These are phyloP conservation scores for Phainopepla nitens DNA, from an alignment of 2,113 vertebrate genomes.

Conservation along the genomic window DNA sequence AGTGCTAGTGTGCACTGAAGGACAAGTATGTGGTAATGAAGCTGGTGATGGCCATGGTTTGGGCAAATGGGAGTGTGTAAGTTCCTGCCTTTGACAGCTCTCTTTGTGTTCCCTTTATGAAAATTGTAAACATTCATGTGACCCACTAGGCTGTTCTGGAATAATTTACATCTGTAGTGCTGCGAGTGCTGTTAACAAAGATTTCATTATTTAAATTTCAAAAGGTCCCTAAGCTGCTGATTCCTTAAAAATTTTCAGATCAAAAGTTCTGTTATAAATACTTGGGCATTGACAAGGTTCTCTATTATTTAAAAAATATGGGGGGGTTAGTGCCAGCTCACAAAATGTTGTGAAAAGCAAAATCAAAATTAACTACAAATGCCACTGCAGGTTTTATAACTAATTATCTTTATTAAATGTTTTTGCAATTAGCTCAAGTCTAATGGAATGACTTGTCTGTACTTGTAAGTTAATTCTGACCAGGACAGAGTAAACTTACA, in stretches of 20 bases:
- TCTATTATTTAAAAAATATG: neutral
- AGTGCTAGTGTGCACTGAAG: neutral
- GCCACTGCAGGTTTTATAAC: neutral
- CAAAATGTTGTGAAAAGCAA: neutral
- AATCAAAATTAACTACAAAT: neutral
- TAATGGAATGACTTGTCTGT: neutral
- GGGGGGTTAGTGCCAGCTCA: neutral
- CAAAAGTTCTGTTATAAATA: neutral
- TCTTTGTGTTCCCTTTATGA: neutral
- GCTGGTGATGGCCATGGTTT: fast-evolving
- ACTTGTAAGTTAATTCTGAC: neutral
- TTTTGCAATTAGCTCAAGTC: neutral
- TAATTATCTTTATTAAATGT: neutral
- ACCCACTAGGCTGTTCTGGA: neutral
- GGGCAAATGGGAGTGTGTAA: neutral
- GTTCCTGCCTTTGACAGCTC: neutral
- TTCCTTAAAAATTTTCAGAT: neutral
- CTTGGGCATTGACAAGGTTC: neutral
- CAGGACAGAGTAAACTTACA: neutral
- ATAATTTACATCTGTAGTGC: neutral
- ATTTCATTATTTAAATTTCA: neutral
- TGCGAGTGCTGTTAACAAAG: neutral
- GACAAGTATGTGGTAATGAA: neutral
- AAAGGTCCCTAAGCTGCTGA: neutral
- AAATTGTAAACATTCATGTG: fast-evolving